phyloP scores from a whole-genome alignment of 2,888 invertebrate species.

The Bhutanitis thaidina region DNA sequence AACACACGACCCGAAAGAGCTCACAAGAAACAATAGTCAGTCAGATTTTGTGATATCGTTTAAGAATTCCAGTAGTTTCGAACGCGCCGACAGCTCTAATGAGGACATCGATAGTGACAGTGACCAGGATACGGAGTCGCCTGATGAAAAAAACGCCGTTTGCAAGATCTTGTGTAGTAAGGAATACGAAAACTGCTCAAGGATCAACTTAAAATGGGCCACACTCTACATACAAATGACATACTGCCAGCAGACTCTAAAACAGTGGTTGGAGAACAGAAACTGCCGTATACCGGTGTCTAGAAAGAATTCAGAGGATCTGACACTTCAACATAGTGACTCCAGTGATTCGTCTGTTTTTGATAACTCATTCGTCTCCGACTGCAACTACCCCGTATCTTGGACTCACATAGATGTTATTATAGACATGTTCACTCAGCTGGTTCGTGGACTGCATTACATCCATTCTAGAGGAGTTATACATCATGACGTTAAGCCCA shows the following conservation, averaged over 20 bases:
- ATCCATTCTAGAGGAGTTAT: constrained; percentile 88
- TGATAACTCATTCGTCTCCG: constrained; percentile 40
- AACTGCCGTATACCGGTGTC: constrained; percentile 59
- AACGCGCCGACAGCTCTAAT: constrained; percentile 40
- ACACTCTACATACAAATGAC: constrained; percentile 92
- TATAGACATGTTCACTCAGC: constrained; percentile 83
- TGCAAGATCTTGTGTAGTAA: constrained; percentile 49
- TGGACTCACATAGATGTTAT: constrained; percentile 69
- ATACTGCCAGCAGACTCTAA: constrained; percentile 86
- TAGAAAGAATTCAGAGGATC: constrained; percentile 57
- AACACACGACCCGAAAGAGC: constrained; percentile 69
- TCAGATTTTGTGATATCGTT: constrained; percentile 70
- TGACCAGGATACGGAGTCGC: constrained; percentile 44
- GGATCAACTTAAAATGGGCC: constrained; percentile 81
- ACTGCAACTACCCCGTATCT: constrained; percentile 46
- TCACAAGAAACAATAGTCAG: constrained; percentile 49
- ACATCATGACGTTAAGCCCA: constrained; percentile 91
- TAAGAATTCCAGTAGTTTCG: constrained; percentile 55
- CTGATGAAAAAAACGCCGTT: constrained; percentile 50
- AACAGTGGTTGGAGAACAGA: constrained; percentile 86
- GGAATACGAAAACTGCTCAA: constrained; percentile 62
- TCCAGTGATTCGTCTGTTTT: constrained; percentile 49
- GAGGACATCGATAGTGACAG: constrained; percentile 51
- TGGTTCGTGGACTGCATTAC: constrained; percentile 86
- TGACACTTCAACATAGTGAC: constrained; percentile 54